phyloP scores from a whole-genome alignment of 2,113 vertebrate species.

The Aphyosemion australe region DNA sequence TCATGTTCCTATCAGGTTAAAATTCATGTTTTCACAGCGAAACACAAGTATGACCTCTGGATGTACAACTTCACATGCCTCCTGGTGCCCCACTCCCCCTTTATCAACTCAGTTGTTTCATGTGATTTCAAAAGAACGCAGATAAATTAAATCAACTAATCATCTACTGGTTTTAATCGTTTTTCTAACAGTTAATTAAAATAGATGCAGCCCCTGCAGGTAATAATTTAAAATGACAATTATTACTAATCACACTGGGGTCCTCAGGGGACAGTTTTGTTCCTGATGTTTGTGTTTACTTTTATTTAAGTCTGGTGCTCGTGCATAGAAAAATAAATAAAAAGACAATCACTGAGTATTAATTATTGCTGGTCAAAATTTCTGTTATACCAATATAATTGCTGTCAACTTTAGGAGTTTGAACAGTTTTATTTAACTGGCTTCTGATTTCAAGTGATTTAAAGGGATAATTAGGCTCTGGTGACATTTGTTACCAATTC shows the following conservation, averaged over 20 bases:
- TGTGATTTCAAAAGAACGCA: slow-evolving; percentile 11
- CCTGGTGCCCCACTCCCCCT: not conserved
- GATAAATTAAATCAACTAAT: slow-evolving; percentile 23
- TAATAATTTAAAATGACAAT: not conserved
- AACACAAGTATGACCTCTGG: slow-evolving; percentile 2
- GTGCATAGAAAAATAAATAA: not conserved
- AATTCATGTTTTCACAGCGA: not conserved
- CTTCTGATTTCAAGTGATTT: not conserved
- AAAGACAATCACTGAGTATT: not conserved
- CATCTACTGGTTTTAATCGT: not conserved
- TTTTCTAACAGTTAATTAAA: not conserved
- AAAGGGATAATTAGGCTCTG: not conserved
- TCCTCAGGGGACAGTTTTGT: not conserved
- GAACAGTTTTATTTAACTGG: too few species aligned
- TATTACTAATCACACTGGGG: not conserved
- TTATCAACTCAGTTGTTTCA: slow-evolving; percentile 33
- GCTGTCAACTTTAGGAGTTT: too few species aligned
- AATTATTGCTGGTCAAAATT: not conserved
- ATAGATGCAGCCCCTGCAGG: not conserved
- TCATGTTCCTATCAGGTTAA: slow-evolving; percentile 12
- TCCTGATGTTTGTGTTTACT: not conserved
- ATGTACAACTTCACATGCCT: slow-evolving; percentile 13
- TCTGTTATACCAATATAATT: not conserved
- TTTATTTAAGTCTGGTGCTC: not conserved
- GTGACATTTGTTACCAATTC: not conserved